Percentiles rank a stretch among this genome's conserved stretches.
Evolutionary conservation across 2,797 vertebrate species (phyloP).

Genomic region (Chiroxiphia lanceolata): DNA sequence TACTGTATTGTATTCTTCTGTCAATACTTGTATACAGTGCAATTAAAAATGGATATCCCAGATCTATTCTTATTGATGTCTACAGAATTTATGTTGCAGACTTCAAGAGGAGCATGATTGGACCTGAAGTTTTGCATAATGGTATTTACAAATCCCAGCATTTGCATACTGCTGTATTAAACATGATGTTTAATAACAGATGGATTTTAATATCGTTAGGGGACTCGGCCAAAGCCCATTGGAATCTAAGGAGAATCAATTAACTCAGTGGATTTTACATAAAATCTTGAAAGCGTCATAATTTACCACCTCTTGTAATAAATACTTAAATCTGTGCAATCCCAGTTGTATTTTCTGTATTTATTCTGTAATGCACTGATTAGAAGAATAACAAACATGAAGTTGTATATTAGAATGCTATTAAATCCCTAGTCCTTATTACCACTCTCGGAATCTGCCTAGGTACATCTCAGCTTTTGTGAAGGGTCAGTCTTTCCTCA

Average conservation of each 20-base stretch:
- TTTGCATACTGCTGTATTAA: constrained; percentile 31
- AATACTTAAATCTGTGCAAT: constrained; percentile 44
- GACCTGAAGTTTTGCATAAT: constrained; percentile 26
- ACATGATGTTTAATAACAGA: constrained; percentile 39
- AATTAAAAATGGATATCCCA: constrained; percentile 55
- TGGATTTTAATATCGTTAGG: constrained; percentile 42
- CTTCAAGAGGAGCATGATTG: constrained; percentile 6
- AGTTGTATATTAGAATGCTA: constrained; percentile 59
- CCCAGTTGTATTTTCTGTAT: constrained; percentile 19
- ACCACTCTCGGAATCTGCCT: constrained; percentile 30
- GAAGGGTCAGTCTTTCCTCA: neutral
- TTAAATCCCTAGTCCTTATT: constrained; percentile 66
- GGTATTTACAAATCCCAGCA: constrained; percentile 4
- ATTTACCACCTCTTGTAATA: constrained; percentile 1
- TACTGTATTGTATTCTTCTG: constrained; percentile 67
- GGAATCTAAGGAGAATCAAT: neutral
- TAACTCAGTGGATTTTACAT: constrained; percentile 29
- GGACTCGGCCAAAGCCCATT: neutral
- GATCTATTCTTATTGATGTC: constrained; percentile 4
- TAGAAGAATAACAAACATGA: constrained; percentile 33
- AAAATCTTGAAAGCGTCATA: constrained; percentile 18
- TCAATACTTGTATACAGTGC: constrained; percentile 68
- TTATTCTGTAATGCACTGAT: constrained; percentile 56
- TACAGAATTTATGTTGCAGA: neutral
- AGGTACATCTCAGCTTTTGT: neutral